Base-by-base conservation (phyloP, 2,113 vertebrate genomes). In the Myotis brandtii region DNA sequence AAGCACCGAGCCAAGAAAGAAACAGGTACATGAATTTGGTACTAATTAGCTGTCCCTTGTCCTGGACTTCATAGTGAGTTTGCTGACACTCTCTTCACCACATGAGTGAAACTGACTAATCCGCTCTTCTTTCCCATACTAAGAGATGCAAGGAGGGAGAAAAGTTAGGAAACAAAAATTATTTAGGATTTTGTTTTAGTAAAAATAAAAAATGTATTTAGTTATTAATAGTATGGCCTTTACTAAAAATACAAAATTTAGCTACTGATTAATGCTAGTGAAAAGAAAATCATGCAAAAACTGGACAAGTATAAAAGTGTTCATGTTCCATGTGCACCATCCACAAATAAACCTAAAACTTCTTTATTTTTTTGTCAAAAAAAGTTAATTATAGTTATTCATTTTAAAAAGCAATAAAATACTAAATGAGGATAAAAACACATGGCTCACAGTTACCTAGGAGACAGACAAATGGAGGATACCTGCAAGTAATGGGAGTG, bases 1-100 rank as follows among this genome's bases (percentile, higher is more conserved):
- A 83, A 82, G 14, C n/a, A 92, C 23, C 72, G 21, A 94, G 27
- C 46, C 69, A 91, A 81, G 21, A 93, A 86, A 86, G 79, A 90
- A 88, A 64, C 25, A 27, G 59, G 94, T 16, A 73, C 66, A 14
- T 10, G 77, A 90, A 59, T 48, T 84, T 72, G 66, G 48, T 40
- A 80, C 54, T 77, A 88, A 86, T 3, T 18, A 50, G 67, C 5
- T 77, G 8, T 3, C 32, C 14, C 56, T 86, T 69, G 4, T 30
- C 82, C 17, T 82, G 37, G 69, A 52, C 34, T 62, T 56, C 13
- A 6, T 34, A 86, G 81, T 18, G 79, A n/a, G 23, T 92, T 37
- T 90, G 66, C 20, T 0, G 10, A 48, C 0, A 43, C 43, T 70
- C 37, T 76, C 25, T 70, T 93, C 64, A 86, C 1, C 2, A 40